Evolutionary conservation across 2,797 vertebrate genomes (phyloP).

Genomic region (Liparis tanakae): DNA sequence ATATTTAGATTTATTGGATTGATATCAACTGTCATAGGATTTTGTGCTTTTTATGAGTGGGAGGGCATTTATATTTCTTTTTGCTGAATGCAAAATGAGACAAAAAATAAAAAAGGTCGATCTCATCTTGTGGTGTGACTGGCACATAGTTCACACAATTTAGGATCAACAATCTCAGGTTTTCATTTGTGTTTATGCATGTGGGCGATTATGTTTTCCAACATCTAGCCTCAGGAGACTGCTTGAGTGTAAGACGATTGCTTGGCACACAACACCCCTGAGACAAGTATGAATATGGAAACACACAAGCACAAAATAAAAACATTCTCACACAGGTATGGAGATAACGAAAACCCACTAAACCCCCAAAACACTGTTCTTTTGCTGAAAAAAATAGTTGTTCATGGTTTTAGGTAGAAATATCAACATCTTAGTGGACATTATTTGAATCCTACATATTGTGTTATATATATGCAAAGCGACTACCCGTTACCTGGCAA

Average conservation of each 20-base stretch:
- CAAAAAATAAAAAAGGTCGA: slow-evolving; percentile 12
- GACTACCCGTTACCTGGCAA: neutral
- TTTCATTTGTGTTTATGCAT: slow-evolving; percentile 33
- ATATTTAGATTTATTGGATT: neutral
- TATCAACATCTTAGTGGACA: neutral
- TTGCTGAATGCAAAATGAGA: slow-evolving; percentile 14
- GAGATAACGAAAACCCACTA: neutral
- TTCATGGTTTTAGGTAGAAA: neutral
- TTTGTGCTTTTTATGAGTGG: neutral
- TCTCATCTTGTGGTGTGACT: slow-evolving; percentile 26
- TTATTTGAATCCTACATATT: neutral
- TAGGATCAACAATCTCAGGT: slow-evolving; percentile 29
- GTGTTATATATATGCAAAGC: neutral
- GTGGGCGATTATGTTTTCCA: slow-evolving; percentile 20
- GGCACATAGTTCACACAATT: slow-evolving; percentile 32
- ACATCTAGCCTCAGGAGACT: slow-evolving; percentile 13
- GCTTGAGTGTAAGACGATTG: slow-evolving; percentile 53
- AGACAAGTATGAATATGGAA: slow-evolving; percentile 29
- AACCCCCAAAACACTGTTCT: neutral
- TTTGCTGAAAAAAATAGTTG: neutral
- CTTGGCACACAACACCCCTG: slow-evolving; percentile 17
- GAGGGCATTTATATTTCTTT: neutral
- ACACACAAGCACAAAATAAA: neutral
- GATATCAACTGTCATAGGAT: neutral
- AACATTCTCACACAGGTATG: neutral